Evolutionary conservation across 2,113 vertebrate species (phyloP).

Genomic region (Progne subis): DNA sequence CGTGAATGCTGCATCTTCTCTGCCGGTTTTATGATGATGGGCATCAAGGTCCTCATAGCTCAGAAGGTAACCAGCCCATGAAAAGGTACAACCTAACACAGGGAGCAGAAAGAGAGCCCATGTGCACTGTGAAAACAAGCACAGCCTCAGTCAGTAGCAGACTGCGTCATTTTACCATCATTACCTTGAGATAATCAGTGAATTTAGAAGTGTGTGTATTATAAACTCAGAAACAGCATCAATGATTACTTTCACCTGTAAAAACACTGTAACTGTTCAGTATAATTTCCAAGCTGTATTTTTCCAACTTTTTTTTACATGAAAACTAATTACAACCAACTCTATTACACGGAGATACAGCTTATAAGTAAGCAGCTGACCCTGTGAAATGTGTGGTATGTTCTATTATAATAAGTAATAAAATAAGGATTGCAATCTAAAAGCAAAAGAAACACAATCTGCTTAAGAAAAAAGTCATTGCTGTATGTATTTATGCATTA

Average conservation of each 20-base stretch:
- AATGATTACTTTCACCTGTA: not conserved
- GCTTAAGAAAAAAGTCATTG: not conserved
- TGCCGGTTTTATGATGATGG: not conserved
- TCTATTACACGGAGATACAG: not conserved
- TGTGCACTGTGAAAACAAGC: rapidly evolving
- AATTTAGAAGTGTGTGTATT: not conserved
- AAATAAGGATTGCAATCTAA: not conserved
- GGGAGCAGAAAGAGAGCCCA: not conserved
- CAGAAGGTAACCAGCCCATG: not conserved
- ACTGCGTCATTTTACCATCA: not conserved
- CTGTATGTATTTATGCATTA: not conserved
- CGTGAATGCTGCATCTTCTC: not conserved
- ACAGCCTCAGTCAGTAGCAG: not conserved
- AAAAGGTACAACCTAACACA: not conserved
- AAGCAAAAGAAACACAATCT: not conserved
- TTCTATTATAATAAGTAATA: not conserved
- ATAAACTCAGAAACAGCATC: not conserved
- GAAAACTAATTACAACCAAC: not conserved
- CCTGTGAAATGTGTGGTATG: not conserved
- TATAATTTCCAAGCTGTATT: not conserved
- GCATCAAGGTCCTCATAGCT: not conserved
- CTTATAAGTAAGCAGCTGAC: not conserved
- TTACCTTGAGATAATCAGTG: not conserved
- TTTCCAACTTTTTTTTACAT: not conserved
- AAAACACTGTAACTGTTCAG: not conserved